These are phyloP conservation scores for Hemicrepidius hirtus DNA, from an alignment of 2,888 invertebrate genomes.

Conservation along the genomic window DNA sequence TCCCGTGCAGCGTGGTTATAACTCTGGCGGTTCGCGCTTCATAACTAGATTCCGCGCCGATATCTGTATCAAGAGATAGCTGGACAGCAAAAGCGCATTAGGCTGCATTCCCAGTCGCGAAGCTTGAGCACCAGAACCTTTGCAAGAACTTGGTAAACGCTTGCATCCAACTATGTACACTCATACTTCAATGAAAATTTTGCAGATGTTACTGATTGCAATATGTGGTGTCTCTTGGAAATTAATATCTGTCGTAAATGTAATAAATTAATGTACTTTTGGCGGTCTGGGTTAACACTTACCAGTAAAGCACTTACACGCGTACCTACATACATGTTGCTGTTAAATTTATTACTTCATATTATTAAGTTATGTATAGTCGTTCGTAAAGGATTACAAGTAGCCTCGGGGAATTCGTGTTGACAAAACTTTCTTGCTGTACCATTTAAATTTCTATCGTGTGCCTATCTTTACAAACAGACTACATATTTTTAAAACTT, in stretches of 20 bases:
- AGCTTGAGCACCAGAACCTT: constrained; percentile 41
- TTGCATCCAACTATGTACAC: constrained; percentile 21
- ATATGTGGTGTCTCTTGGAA: constrained; percentile 22
- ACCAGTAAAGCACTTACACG: constrained; percentile 40
- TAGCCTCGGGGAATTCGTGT: constrained; percentile 22
- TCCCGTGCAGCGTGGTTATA: constrained; percentile 62
- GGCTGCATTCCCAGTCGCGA: constrained; percentile 63
- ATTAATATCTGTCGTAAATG: constrained; percentile 34
- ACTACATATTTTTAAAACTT: too few species aligned
- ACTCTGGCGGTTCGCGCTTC: constrained; percentile 64
- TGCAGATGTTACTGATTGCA: constrained; percentile 40
- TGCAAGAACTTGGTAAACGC: constrained; percentile 39
- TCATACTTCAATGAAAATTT: constrained; percentile 43
- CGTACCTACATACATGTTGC: constrained; percentile 34
- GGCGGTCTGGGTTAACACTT: constrained; percentile 41
- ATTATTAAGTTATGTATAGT: constrained; percentile 39
- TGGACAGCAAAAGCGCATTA: constrained; percentile 70
- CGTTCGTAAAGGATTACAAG: constrained; percentile 23
- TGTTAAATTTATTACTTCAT: constrained; percentile 38
- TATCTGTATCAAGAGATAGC: constrained; percentile 70
- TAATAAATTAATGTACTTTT: constrained; percentile 41
- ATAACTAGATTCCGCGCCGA: constrained; percentile 67
- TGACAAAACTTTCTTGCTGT: constrained; percentile 13
- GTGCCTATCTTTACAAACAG: too few species aligned
- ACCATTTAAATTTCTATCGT: background rate